Evolutionary conservation across 2,888 invertebrate species (phyloP), one percentile per base, ranked within the genome.

Genomic region (Elegia similella): DNA sequence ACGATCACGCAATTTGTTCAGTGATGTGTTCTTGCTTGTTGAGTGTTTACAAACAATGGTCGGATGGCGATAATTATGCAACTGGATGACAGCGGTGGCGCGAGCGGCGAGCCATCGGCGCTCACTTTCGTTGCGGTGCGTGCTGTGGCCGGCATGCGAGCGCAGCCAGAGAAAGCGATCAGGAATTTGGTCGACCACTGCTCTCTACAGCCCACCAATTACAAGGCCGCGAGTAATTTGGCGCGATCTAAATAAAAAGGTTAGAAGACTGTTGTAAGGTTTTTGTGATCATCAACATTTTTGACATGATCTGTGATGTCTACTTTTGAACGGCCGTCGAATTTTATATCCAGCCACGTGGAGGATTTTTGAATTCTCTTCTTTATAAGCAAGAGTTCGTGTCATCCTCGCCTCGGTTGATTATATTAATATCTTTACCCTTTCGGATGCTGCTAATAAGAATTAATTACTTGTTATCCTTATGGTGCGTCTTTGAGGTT

Each of bases 1-100:
- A 75, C 78, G 71, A 76, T 83, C 86, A 87, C 84, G 86, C 86
- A 76, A 81, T 77, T 80, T 69, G 70, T 77, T 73, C 70, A 73
- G 63, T 72, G 76, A 75, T 80, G 67, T 79, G 68, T 72, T 79
- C 78, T 78, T 74, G 72, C 73, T 80, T 78, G 82, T 83, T 80
- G 74, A 78, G 75, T 90, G 88, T 90, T 90, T 89, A 88, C 88
- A 90, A 90, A 90, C 90, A 91, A 85, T 86, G 78, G 79, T 83
- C 65, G 79, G 82, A 82, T 84, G 78, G 87, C 79, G 75, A 78
- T 88, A 89, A 88, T 89, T 90, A 90, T 88, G 89, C 88, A 90
- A 91, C 70, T 67, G 69, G 82, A 84, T 84, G 89, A 88, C 89
- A 87, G 82, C 76, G 76, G 63, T 61, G 73, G 73, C 79, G 76